Evolutionary conservation across 1,140 invertebrate species (phyloP), one percentile per base, ranked within the genome.

Genomic region (Mercenaria mercenaria): DNA sequence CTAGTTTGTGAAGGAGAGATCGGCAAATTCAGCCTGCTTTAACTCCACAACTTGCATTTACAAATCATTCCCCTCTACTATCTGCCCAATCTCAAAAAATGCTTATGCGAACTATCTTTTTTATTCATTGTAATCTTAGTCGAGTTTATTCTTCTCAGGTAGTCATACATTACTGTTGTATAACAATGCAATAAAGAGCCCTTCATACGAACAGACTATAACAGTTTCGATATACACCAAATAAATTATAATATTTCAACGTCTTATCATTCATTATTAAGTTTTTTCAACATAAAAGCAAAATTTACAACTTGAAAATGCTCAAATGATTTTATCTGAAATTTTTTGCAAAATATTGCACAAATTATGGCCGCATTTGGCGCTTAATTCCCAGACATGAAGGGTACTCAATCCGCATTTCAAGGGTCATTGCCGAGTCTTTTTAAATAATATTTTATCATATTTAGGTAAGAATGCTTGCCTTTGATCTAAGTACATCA

Each of bases 391-490:
- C 15, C 20, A 29, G 34, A 72, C 34, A 72, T 72, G 67, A 37
- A 72, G 34, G 23, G 20, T 26, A 39, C 34, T 39, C 34, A 41
- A 39, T 72, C 67, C 67, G 11, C 23, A 15, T 39, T 72, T 41
- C 67, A 41, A 79, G 47, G 76, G 76, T 52, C 76, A 79, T 79
- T 79, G 37, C 29, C 32, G 32, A 32, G 13, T 72, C n/a, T 23
- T 83, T 67, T 82, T 76, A 89, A 74, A 89, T 89, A 89, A 83
- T 89, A 89, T 89, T 89, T 89, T 89, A 89, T 89, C 88, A 89
- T 89, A 89, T 89, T 89, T 77, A 50, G 8, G 41, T 72, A 50
- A 80, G 34, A 69, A 56, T 26, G 37, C 18, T 47, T 6, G 37
- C 69, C 88, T 89, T 89, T 89, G 88, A 89, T 89, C 88, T 72